These are phyloP conservation scores for Thinocorus orbignyianus DNA, from an alignment of 2,113 vertebrate species.

Conservation along the genomic window DNA sequence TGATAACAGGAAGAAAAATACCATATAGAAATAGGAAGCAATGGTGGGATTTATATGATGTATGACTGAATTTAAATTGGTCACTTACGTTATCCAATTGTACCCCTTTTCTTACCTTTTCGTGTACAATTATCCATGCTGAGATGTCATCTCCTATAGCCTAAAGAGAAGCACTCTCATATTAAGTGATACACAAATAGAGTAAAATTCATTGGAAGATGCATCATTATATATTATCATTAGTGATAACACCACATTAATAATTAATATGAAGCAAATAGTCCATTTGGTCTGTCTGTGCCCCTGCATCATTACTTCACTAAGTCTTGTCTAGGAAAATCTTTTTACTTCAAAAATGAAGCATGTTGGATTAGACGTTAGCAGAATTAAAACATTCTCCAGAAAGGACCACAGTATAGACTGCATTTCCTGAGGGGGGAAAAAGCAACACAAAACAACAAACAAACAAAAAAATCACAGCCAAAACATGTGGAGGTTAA, in stretches of 20 bases:
- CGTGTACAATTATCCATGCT: background rate
- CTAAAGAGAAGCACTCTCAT: background rate
- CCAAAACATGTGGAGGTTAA: too few relatives aligned
- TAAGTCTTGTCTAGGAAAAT: background rate
- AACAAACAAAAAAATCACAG: too few relatives aligned
- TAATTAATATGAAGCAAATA: background rate
- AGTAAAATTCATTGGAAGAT: background rate
- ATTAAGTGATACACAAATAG: background rate
- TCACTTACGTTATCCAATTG: background rate
- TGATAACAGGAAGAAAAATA: background rate
- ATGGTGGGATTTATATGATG: background rate
- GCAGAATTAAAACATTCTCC: background rate
- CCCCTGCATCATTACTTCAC: background rate
- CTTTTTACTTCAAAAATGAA: background rate
- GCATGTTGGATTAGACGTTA: background rate
- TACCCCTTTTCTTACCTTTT: background rate
- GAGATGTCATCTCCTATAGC: background rate
- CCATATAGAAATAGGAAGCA: background rate
- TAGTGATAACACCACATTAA: background rate
- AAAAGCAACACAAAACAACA: too few relatives aligned
- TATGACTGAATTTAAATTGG: background rate
- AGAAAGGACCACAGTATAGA: background rate
- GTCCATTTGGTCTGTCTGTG: background rate
- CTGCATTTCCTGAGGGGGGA: background rate
- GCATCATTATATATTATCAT: background rate